Evolutionary conservation across 2,797 vertebrate species (phyloP), one percentile per base, ranked within the genome.

Genomic region (Leuciscus waleckii): DNA sequence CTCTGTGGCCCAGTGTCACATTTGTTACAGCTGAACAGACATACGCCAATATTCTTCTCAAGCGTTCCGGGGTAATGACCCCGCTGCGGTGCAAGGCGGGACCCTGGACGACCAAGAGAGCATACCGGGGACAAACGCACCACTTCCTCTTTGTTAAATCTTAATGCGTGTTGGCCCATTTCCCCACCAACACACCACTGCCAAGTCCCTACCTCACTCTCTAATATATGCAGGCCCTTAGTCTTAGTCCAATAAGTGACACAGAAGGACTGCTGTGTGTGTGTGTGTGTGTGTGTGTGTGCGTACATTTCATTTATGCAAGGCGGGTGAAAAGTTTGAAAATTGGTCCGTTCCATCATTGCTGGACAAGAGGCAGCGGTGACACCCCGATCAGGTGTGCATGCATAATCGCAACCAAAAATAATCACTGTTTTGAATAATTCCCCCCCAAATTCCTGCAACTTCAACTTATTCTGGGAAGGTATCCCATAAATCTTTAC

Each of bases 341-440:
- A 97, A 98, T 97, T 97, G 97, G 96, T 94, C 94, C 95, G 94
- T 97, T 98, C 97, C 95, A 97, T 99, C 97, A 97, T 90, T 95
- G 95, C 94, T 89, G 94, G 95, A 95, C 87, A 91, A 95, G 94
- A 93, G 94, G 94, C 96, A 94, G 94, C 94, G 94, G 96, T 97
- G 97, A 97, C 96, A 97, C 94, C 84, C 95, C 96, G 96, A 98
- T 99, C 98, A 98, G 97, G 97, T 98, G 97, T 96, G 96, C 95
- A 94, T 97, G 96, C 96, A 97, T 97, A 98, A 98, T 98, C 96
- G 94, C 95, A 95, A 94, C 96, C 96, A 96, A 97, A 98, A 98
- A 98, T 98, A 97, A 97, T 97, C 95, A 92, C 95, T 95, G 94
- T 95, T 98, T 97, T 97, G 97, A 98, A 97, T 98, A 98, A 98